Conservation (phyloP, 2,797 vertebrate genomes). For the Balearica regulorum region DNA sequence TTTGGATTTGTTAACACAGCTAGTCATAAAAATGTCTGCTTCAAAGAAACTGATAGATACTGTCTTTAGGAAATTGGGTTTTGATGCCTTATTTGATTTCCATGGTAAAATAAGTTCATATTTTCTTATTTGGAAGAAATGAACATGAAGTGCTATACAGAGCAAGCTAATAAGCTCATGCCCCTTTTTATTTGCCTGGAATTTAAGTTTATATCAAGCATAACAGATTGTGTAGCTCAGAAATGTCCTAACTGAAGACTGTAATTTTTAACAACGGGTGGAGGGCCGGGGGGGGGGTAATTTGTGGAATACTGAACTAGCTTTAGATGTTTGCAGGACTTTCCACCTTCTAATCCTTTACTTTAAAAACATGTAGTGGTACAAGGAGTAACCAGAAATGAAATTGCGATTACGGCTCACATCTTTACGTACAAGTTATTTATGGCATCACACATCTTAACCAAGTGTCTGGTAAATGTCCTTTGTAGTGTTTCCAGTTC, state of each 20-base stretch:
- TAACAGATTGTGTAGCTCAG: neutral
- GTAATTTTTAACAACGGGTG: neutral
- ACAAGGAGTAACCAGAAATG: neutral
- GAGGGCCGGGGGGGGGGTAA: neutral
- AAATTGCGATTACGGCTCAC: neutral
- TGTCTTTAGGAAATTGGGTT: slow-evolving; percentile 47
- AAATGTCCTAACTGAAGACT: neutral
- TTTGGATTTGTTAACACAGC: slow-evolving; percentile 41
- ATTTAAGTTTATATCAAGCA: neutral
- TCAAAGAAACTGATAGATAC: slow-evolving; percentile 43
- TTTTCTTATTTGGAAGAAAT: slow-evolving; percentile 26
- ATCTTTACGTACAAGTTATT: neutral
- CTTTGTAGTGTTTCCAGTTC: neutral
- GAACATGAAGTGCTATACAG: neutral
- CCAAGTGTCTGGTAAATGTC: neutral
- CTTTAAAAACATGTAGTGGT: neutral
- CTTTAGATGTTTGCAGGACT: neutral
- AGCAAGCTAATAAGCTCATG: neutral
- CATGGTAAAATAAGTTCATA: slow-evolving; percentile 28
- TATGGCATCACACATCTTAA: neutral
- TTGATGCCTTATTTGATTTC: slow-evolving; percentile 60
- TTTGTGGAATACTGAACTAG: neutral
- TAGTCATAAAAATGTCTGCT: slow-evolving; percentile 43
- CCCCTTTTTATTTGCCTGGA: neutral
- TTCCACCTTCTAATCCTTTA: neutral